Evolutionary conservation across 2,113 vertebrate species (phyloP).

Genomic region (Scalopus aquaticus): DNA sequence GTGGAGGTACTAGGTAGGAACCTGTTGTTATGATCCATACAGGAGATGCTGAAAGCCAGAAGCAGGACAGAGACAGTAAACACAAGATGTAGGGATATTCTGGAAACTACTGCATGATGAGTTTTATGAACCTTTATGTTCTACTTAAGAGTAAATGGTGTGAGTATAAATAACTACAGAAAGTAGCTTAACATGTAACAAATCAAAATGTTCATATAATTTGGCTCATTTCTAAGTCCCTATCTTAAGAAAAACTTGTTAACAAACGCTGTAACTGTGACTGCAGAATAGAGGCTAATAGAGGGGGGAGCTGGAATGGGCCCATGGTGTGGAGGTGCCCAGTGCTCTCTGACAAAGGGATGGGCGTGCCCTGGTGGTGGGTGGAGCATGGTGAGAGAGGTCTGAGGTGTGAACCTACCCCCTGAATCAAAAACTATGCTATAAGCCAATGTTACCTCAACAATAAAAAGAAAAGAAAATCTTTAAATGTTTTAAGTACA

Average conservation of each 20-base stretch:
- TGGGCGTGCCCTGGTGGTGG: no score
- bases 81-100: neutral
- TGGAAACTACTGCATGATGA: neutral
- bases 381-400: no score
- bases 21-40: neutral
- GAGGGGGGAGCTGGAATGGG: no score
- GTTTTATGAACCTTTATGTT: neutral
- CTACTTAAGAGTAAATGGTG: neutral
- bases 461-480: neutral
- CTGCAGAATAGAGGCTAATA: no score
- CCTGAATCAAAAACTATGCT: no score
- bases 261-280: no score
- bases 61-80: neutral
- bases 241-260: neutral
- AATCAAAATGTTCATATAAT: neutral
- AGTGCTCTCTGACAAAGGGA: no score
- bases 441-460: no score
- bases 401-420: no score
- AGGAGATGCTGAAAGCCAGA: neutral
- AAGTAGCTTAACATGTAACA: neutral
- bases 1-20: neutral
- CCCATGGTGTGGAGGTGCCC: no score
- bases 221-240: neutral
- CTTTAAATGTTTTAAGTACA: neutral
- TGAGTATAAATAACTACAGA: neutral